Base-by-base conservation (phyloP, 1,140 invertebrate species). In the Aethina tumida region DNA sequence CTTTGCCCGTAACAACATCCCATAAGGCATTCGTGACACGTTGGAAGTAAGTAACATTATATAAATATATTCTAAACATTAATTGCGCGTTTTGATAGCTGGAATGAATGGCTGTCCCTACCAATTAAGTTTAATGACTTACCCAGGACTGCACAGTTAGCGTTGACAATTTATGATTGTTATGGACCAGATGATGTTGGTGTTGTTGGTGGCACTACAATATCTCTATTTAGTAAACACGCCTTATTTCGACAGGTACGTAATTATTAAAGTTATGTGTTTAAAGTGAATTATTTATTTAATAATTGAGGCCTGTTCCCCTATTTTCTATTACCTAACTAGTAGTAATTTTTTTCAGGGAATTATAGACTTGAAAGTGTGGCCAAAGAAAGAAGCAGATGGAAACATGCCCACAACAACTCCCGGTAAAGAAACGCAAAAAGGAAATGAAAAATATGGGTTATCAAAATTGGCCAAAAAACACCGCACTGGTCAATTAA, bases 41-140 rank as follows among this genome's bases (percentile, higher is more conserved):
- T 55, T 96, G 89, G 88, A 94, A 88, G 87, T 91, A 75, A 71
- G 48, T 47, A 16, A 10, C 9, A n/a, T 22, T n/a, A 21, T 6
- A 28, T 17, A 38, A 39, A 28, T n/a, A 14, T 13, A 28, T 43
- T 40, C 10, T 32, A 9, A 13, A 13, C 10, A 21, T 9, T 13
- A 2, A 35, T 15, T 12, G 4, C 9, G 14, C 16, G 41, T 47
- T 35, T 39, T 62, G 67, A 15, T 49, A 90, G 87, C 60, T 99
- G 95, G 95, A 96, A 97, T 65, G 94, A 99, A 67, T 99, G 95
- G 94, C 69, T 99, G 5, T 81, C 75, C 3, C 63, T 99, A 37
- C 95, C 95, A 1, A 69, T 99, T 6, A 80, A 82, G 54, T 97
- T 86, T 63, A 86, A 83, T 58, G 93, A 98, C 60, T 62, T 99